Conservation (phyloP, 2,888 invertebrate genomes). For the Spilarctia lutea region DNA sequence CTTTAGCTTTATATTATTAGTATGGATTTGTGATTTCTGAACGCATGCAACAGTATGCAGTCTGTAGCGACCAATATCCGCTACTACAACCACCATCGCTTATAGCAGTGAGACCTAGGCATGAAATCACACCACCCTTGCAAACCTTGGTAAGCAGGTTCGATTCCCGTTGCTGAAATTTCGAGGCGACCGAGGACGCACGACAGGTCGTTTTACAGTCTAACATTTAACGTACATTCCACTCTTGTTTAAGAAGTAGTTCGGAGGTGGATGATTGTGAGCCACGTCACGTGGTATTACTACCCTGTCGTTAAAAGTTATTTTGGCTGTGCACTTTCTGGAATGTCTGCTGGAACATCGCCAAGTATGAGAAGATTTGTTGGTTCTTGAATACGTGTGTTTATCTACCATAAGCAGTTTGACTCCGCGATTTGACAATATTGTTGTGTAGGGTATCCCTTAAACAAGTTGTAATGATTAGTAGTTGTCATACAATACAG, state of each 20-base stretch:
- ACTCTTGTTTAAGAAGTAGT: slow-evolving; percentile 9
- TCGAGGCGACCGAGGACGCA: too few relatives aligned
- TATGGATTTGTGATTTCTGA: not conserved
- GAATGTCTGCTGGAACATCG: slow-evolving; percentile 41
- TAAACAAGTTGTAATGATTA: slow-evolving; percentile 5
- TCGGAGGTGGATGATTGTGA: slow-evolving; percentile 37
- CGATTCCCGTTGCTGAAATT: too few relatives aligned
- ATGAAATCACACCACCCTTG: too few relatives aligned
- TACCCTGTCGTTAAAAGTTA: slow-evolving; percentile 14
- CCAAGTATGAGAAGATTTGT: slow-evolving; percentile 31
- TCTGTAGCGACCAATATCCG: too few relatives aligned
- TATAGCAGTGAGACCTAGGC: too few relatives aligned
- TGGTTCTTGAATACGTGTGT: slow-evolving; percentile 40
- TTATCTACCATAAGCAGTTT: slow-evolving; percentile 26
- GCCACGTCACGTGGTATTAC: slow-evolving; percentile 15
- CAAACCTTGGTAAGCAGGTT: too few relatives aligned
- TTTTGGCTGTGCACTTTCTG: slow-evolving; percentile 31
- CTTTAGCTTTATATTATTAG: too few relatives aligned
- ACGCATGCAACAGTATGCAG: not conserved
- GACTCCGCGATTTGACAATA: slow-evolving; percentile 24
- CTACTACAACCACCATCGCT: too few relatives aligned
- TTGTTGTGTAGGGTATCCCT: slow-evolving; percentile 21
- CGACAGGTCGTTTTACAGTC: too few relatives aligned
- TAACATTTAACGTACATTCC: slow-evolving; percentile 19
- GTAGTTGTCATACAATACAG: not conserved